phyloP scores from a whole-genome alignment of 2,797 vertebrate genomes.

The Sphaeramia orbicularis region DNA sequence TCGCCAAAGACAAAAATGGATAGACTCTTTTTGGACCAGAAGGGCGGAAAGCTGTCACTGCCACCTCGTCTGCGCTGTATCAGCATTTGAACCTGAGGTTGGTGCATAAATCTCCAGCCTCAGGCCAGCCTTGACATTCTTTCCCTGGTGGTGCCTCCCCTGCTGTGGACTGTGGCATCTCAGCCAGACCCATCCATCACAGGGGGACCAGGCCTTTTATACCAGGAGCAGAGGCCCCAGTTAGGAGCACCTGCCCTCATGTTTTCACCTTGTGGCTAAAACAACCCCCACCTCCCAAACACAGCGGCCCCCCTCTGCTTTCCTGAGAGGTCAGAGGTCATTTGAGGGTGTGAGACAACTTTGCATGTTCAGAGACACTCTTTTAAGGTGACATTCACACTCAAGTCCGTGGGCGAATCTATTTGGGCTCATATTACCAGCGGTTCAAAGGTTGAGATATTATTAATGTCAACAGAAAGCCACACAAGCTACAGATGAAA shows the following conservation, averaged over 20 bases:
- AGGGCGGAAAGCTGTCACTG: constrained; percentile 58
- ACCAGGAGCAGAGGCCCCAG: constrained; percentile 47
- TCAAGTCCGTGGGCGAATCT: constrained; percentile 48
- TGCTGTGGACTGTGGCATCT: constrained; percentile 70
- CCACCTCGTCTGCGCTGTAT: constrained; percentile 55
- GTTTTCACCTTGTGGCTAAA: constrained; percentile 68
- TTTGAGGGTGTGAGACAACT: constrained; percentile 63
- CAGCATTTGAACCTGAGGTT: constrained; percentile 74
- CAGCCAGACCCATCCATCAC: constrained; percentile 76
- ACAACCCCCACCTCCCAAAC: constrained; percentile 15
- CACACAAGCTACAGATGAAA: constrained; percentile 52
- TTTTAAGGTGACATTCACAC: constrained; percentile 67
- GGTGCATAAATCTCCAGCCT: constrained; percentile 72
- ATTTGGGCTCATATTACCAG: constrained; percentile 52
- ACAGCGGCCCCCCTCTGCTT: constrained; percentile 26
- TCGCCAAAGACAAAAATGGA: constrained; percentile 54
- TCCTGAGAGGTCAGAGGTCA: constrained; percentile 63
- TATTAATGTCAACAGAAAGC: constrained; percentile 55
- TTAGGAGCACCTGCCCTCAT: constrained; percentile 69
- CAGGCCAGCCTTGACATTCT: constrained; percentile 77
- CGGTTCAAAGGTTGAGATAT: constrained; percentile 55
- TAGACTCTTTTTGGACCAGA: constrained; percentile 52
- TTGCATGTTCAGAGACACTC: constrained; percentile 64
- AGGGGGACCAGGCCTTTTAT: constrained; percentile 40
- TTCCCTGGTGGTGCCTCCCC: constrained; percentile 74